Evolutionary conservation across 2,888 invertebrate species (phyloP), one percentile per base, ranked within the genome.

Genomic region (Drosophila siamana): DNA sequence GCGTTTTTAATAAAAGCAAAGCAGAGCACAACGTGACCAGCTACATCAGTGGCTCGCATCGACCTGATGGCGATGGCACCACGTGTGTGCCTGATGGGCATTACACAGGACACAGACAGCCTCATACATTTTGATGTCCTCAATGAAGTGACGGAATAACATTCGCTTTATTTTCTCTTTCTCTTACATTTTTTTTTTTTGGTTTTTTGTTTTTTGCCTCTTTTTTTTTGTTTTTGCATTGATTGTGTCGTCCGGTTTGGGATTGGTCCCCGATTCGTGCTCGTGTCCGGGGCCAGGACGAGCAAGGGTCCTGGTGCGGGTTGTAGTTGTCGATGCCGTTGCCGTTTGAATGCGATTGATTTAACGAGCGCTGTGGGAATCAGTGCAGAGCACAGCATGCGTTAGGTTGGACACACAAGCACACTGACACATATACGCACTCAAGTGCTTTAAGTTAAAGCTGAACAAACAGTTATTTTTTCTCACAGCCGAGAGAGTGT

Each of bases 101-200:
- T 74, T 66, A 60, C 44, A 60, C 41, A 60, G 48, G 48, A 61
- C 61, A 43, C 16, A 22, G 40, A 62, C 55, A 75, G 70, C 41
- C 80, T 88, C 80, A 75, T 88, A 88, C 87, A 80, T 76, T 86
- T 86, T 86, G 86, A 86, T 88, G 88, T 82, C 86, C 80, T 77
- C 88, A 86, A 84, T 88, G 88, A 84, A 84, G 88, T 83, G 88
- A 83, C 72, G 71, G 84, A 76, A 86, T 76, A 70, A 77, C 74
- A 86, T 80, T 60, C 47, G 33, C 26, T 30, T 50, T 30, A 24
- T 40, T 36, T n/a, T 65, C 15, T 6, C 30, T 36, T 30, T 26
- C 22, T 22, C 11, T 9, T 47, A 0, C 11, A 8, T 33, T n/a
- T 33, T n/a, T 13, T 48, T 43, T 15, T 56, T 63, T 68, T 83